These are phyloP conservation scores for Ostrea edulis DNA, from an alignment of 1,140 invertebrate genomes.

Conservation along the genomic window DNA sequence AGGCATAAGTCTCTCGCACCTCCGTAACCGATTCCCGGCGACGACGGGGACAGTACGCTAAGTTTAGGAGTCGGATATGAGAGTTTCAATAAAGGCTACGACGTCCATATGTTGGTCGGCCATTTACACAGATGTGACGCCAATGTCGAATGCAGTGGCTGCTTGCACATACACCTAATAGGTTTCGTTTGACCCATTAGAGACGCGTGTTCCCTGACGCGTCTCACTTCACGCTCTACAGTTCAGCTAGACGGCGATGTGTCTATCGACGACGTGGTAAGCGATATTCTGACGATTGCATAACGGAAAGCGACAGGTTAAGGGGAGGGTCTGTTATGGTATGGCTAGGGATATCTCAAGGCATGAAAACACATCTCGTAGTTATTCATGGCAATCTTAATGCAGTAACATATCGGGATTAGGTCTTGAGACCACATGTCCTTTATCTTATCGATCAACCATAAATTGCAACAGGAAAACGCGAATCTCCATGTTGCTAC, in stretches of 20 bases:
- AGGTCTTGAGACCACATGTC: constrained; percentile 28
- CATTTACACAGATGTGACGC: not conserved
- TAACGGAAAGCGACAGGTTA: too few species aligned
- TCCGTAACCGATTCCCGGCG: not conserved
- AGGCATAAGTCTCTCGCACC: constrained; percentile 21
- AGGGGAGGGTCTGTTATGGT: too few species aligned
- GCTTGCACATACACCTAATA: too few species aligned
- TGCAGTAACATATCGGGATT: not conserved
- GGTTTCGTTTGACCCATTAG: too few species aligned
- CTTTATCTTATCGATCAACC: constrained; percentile 24
- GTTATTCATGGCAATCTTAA: not conserved
- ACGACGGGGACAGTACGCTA: not conserved
- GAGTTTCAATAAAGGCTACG: not conserved
- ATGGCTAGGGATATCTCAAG: too few species aligned
- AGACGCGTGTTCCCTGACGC: too few species aligned
- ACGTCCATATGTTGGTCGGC: not conserved
- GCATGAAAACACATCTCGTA: too few species aligned
- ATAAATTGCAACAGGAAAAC: constrained; percentile 14
- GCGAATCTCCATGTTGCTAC: not conserved
- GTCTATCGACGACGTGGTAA: too few species aligned
- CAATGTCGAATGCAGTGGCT: not conserved
- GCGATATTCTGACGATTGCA: too few species aligned
- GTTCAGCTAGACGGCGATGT: too few species aligned
- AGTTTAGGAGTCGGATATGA: not conserved
- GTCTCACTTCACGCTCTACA: too few species aligned